These are phyloP conservation scores for Ophiodon elongatus DNA, from an alignment of 2,113 vertebrate genomes.

Conservation along the genomic window DNA sequence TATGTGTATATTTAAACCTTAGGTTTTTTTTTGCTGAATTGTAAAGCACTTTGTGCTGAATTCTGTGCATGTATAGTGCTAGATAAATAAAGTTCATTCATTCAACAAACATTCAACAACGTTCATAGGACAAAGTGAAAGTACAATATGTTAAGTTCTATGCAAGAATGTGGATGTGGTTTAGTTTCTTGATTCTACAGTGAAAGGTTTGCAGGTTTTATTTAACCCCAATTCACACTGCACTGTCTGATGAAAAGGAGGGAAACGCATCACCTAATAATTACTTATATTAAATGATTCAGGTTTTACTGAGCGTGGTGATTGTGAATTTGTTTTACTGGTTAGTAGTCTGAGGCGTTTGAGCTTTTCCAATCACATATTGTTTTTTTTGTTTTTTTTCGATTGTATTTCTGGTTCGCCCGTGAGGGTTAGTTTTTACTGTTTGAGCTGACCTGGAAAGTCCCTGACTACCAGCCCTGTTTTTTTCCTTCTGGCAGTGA, in stretches of 20 bases:
- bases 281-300: rapidly evolving
- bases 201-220: background rate
- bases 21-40: background rate
- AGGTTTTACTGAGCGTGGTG: background rate
- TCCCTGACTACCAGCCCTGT: slow-evolving; percentile 29
- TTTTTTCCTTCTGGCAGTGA: rapidly evolving
- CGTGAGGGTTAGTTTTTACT: background rate
- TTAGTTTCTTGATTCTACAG: background rate
- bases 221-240: background rate
- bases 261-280: background rate
- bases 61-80: background rate
- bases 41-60: background rate
- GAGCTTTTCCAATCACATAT: rapidly evolving
- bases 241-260: background rate
- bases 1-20: background rate
- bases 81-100: background rate
- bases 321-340: rapidly evolving
- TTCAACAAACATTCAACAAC: background rate
- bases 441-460: slow-evolving; percentile 12
- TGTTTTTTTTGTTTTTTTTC: background rate
- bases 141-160: background rate
- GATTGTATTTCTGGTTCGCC: background rate
- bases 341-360: rapidly evolving
- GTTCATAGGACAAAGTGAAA: background rate
- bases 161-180: background rate